Percentiles rank a stretch among this genome's conserved stretches.
Evolutionary conservation across 2,797 vertebrate species (phyloP).

Genomic region (Gallirallus australis): DNA sequence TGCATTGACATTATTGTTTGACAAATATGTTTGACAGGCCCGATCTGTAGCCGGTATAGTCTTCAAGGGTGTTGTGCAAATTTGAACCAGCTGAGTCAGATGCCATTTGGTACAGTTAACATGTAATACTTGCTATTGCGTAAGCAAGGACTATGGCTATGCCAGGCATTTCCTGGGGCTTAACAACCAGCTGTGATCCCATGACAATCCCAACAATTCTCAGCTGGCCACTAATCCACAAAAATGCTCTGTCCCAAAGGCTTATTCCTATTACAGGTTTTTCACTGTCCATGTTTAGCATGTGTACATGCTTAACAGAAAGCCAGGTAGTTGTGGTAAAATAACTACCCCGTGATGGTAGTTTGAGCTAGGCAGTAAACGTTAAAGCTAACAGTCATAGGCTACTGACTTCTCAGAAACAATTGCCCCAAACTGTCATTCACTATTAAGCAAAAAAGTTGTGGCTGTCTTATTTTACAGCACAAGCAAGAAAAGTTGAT

Average conservation of each 20-base stretch:
- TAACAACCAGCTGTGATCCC: conserved; percentile 54
- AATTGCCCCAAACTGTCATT: neutral
- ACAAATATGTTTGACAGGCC: neutral
- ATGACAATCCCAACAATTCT: conserved; percentile 36
- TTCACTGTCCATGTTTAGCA: neutral
- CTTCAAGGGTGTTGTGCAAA: neutral
- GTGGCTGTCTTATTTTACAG: neutral
- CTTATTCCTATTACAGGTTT: neutral
- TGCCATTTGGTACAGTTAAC: neutral
- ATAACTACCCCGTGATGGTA: neutral
- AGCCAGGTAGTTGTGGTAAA: neutral
- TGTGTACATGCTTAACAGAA: neutral
- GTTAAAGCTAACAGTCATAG: neutral
- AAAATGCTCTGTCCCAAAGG: conserved; percentile 24
- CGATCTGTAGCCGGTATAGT: neutral
- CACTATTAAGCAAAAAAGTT: neutral
- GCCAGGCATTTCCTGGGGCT: conserved; percentile 57
- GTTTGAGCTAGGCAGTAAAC: neutral
- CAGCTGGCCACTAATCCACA: conserved; percentile 38
- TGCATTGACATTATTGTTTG: neutral
- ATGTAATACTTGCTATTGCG: conserved; percentile 13
- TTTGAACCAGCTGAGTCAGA: conserved; percentile 37
- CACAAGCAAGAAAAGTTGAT: neutral
- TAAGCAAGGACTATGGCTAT: conserved; percentile 24
- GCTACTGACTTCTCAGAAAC: neutral